Evolutionary conservation across 2,113 vertebrate species (phyloP), one percentile per base, ranked within the genome.

Genomic region (Sapayoa aenigma): DNA sequence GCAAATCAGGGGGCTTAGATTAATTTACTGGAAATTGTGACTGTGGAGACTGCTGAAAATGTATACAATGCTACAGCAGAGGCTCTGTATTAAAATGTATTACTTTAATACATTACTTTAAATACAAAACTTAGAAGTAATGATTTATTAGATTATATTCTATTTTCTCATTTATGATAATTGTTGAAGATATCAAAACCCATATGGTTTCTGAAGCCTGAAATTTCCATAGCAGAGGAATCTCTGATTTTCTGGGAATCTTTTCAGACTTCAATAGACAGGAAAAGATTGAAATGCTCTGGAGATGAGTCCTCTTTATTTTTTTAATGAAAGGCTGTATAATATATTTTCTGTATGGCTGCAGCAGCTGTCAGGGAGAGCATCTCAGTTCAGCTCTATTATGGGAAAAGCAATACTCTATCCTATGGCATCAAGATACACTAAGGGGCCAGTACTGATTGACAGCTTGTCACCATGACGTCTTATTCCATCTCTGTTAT

Each of bases 401-500:
- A 98, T 97, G 79, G 97, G 94, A 98, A 98, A 98, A 97, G 98
- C 97, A 98, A 98, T 98, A 97, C 98, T 97, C 98, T 94, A 95
- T 98, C 97, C 98, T 97, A 97, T 97, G 95, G 98, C 97, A 97
- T 96, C 35, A 72, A 97, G 98, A 98, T 97, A 97, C 98, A 98
- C 98, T 97, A 98, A 98, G 97, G 97, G 98, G 98, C 98, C 97
- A 97, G 97, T 63, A 78, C 97, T 99, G 98, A 99, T 98, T 99
- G 98, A 99, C 99, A 99, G 98, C 98, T 99, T 99, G 98, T 99
- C 98, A 99, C 98, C 97, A 93, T 99, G 98, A 99, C 98, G 98
- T 99, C 98, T 99, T 99, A 99, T 98, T 99, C 98, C 98, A 99
- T 99, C 98, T 98, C 98, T 98, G 98, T 99, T 99, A 98, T 98